Evolutionary conservation across 1,140 invertebrate genomes (phyloP), one percentile per base, ranked within the genome.

Genomic region (Rhopalosiphum maidis): DNA sequence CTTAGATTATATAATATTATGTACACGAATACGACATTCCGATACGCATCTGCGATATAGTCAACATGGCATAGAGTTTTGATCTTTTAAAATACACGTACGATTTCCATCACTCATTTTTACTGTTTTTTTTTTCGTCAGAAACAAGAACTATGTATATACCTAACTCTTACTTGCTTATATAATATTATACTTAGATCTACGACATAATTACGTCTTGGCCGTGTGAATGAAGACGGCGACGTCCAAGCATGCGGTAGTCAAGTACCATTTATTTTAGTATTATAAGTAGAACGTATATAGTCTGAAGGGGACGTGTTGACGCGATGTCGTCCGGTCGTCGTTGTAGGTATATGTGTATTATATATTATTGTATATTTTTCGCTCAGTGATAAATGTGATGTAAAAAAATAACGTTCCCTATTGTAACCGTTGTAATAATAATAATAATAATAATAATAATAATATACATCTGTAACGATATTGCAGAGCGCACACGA

Each of bases 1-100:
- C 46, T 88, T 43, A 43, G 83, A 9, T 23, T 41, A 41, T 77
- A 77, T 77, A 77, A 77, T 77, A 77, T n/a, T 77, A 77, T 22
- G 21, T 83, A 83, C 22, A 41, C 83, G 85, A 25, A n/a, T 51
- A 54, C 87, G 48, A 43, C 87, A 89, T 89, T 89, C 87, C 87
- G 87, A 48, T 88, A 77, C 30, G 60, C 60, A 77, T 77, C 60
- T 77, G 60, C 60, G n/a, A n/a, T n/a, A 77, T 77, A 77, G 4
- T 9, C n/a, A 35, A 25, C 60, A 68, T n/a, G 30, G 30, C 60
- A 6, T n/a, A 35, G 30, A n/a, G 30, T 77, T 77, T 68, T 77
- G 30, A 5, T 77, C 15, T 77, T 77, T n/a, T 77, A n/a, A 77
- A 68, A 77, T n/a, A 77, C 60, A 77, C 60, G 60, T n/a, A 77